Percentiles rank a stretch among this genome's conserved stretches.
phyloP scores from a whole-genome alignment of 2,888 invertebrate species.

The Philereme vetulata region DNA sequence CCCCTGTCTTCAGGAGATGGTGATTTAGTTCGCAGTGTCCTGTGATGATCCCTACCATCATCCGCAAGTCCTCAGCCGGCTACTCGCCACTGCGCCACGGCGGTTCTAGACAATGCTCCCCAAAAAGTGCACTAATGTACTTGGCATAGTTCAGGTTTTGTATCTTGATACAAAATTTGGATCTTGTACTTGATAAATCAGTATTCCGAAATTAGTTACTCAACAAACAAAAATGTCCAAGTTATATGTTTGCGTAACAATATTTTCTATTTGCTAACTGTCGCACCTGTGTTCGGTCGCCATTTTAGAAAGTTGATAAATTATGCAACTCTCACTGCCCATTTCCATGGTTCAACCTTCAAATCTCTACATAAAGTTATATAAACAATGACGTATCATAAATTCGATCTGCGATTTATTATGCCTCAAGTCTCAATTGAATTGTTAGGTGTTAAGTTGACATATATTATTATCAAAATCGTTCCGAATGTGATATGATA shows the following conservation, averaged over 20 bases:
- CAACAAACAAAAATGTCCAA: slow-evolving; percentile 33
- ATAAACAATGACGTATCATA: slow-evolving; percentile 47
- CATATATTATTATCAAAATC: not conserved
- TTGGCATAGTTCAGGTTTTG: too few species aligned
- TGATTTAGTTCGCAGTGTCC: too few species aligned
- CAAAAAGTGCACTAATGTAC: slow-evolving; percentile 20
- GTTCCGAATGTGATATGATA: too few species aligned
- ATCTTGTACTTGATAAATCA: too few species aligned
- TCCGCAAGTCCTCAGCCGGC: too few species aligned
- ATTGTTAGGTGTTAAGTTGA: slow-evolving; percentile 15
- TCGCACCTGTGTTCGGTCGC: slow-evolving; percentile 41
- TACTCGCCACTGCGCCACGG: too few species aligned
- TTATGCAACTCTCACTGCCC: slow-evolving; percentile 49
- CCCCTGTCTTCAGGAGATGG: too few species aligned
- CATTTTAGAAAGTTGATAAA: slow-evolving; percentile 51
- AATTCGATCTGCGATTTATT: slow-evolving; percentile 25
- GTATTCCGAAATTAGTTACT: slow-evolving; percentile 27
- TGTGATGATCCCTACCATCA: too few species aligned
- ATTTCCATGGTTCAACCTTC: slow-evolving; percentile 44
- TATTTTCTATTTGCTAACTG: slow-evolving; percentile 44
- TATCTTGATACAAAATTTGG: too few species aligned
- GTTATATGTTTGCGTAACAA: slow-evolving; percentile 45
- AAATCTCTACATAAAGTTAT: slow-evolving; percentile 57
- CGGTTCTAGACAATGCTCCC: not conserved
- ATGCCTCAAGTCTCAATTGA: slow-evolving; percentile 14